These are phyloP conservation scores for Hyles euphorbiae DNA, from an alignment of 1,140 invertebrate species.

Conservation along the genomic window DNA sequence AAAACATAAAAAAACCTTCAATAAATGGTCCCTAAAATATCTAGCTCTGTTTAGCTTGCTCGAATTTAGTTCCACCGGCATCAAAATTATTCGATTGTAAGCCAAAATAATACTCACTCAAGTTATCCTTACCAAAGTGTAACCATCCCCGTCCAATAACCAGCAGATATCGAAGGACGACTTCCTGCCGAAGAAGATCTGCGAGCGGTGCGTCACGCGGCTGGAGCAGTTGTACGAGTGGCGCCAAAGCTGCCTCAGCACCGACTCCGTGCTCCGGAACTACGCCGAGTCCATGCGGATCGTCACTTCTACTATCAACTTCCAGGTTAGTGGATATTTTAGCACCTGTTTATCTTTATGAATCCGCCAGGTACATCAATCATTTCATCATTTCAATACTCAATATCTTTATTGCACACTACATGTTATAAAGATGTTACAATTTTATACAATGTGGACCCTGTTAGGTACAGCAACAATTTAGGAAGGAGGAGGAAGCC, in stretches of 20 bases:
- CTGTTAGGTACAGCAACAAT: too few species aligned
- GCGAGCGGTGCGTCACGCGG: conserved; percentile 79
- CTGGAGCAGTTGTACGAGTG: conserved; percentile 82
- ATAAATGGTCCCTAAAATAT: too few species aligned
- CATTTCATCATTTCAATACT: not conserved
- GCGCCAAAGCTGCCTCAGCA: conserved; percentile 78
- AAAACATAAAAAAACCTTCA: too few species aligned
- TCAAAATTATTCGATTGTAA: too few species aligned
- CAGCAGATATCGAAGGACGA: conserved; percentile 82
- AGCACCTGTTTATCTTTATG: not conserved
- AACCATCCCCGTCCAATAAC: conserved; percentile 15
- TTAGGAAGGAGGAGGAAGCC: too few species aligned
- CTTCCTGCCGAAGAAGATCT: conserved; percentile 82
- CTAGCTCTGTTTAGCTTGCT: too few species aligned
- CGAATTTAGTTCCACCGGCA: too few species aligned
- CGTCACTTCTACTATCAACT: conserved; percentile 79
- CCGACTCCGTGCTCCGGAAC: conserved; percentile 80
- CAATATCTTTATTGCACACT: not conserved
- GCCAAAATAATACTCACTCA: too few species aligned
- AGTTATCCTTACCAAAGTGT: not conserved
- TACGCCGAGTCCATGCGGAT: conserved; percentile 81
- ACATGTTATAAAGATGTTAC: too few species aligned
- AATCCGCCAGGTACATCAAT: not conserved
- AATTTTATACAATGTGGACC: too few species aligned
- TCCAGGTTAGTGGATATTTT: conserved; percentile 71